Percentiles rank a stretch among this genome's conserved stretches.
Conservation (phyloP, 1,140 invertebrate species). For the Lasioglossum baleicum region DNA sequence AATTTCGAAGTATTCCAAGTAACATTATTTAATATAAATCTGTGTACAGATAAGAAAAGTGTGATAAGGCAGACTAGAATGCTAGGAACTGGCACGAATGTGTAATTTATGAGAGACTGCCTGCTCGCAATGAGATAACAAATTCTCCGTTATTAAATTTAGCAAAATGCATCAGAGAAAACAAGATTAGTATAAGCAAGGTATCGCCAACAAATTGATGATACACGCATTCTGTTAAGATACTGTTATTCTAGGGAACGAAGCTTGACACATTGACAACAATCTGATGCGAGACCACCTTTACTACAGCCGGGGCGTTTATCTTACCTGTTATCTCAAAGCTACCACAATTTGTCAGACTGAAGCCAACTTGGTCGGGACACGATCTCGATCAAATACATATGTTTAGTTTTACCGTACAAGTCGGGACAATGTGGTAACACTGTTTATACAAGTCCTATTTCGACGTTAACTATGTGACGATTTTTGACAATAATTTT, state of each 20-base stretch:
- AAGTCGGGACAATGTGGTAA: neutral
- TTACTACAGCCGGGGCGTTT: slow-evolving; percentile 52
- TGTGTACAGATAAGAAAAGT: no score
- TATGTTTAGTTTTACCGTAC: slow-evolving; percentile 1
- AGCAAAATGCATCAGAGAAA: neutral
- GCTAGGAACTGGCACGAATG: no score
- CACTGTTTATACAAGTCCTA: neutral
- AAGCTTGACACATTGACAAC: slow-evolving; percentile 64
- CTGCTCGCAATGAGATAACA: no score
- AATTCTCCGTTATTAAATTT: neutral
- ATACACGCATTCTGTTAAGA: slow-evolving; percentile 18
- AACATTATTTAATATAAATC: no score
- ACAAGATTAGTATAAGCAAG: slow-evolving; percentile 1
- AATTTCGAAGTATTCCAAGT: no score
- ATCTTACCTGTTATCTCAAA: slow-evolving; percentile 60
- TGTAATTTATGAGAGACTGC: no score
- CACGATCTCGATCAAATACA: slow-evolving; percentile 41
- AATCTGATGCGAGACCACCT: slow-evolving; percentile 65
- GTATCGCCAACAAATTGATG: slow-evolving; percentile 20
- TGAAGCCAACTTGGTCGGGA: slow-evolving; percentile 36
- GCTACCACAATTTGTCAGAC: slow-evolving; percentile 67
- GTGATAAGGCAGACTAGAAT: no score
- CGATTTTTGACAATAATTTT: no score
- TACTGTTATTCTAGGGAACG: slow-evolving; percentile 44
- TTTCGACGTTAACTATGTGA: no score